phyloP scores from a whole-genome alignment of 1,140 invertebrate genomes.

The Hyphantria cunea region DNA sequence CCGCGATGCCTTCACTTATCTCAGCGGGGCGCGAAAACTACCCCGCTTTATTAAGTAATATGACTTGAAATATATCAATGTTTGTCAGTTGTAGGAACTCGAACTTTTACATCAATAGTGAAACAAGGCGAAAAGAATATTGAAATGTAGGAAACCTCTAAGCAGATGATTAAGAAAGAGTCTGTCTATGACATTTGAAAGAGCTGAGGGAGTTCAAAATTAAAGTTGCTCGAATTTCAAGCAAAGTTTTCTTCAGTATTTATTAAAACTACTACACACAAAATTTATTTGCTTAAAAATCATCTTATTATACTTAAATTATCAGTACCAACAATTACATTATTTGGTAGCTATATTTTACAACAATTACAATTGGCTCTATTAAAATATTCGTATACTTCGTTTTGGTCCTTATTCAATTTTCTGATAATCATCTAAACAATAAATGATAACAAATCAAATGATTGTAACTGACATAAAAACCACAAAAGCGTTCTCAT shows the following conservation, averaged over 20 bases:
- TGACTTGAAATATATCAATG: neutral
- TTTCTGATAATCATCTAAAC: conserved; percentile 37
- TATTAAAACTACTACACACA: too few species aligned
- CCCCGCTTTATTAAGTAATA: conserved; percentile 37
- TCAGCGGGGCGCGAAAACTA: conserved; percentile 61
- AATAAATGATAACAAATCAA: conserved; percentile 39
- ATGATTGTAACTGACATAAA: conserved; percentile 50
- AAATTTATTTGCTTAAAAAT: too few species aligned
- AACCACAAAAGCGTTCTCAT: conserved; percentile 53
- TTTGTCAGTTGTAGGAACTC: neutral
- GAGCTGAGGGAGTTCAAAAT: too few species aligned
- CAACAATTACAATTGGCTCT: too few species aligned
- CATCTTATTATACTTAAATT: neutral
- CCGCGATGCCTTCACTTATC: conserved; percentile 73
- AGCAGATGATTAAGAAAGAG: too few species aligned
- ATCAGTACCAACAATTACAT: neutral
- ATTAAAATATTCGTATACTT: too few species aligned
- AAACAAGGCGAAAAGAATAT: too few species aligned
- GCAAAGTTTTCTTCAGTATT: too few species aligned
- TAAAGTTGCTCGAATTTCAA: too few species aligned
- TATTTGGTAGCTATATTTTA: neutral
- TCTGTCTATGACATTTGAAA: too few species aligned
- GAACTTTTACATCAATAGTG: too few species aligned
- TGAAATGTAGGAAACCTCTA: too few species aligned
- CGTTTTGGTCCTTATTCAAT: conserved; percentile 7